Percentiles rank a stretch among this genome's conserved stretches.
Evolutionary conservation across 2,797 vertebrate genomes (phyloP).

Genomic region (Sitta carolinensis): DNA sequence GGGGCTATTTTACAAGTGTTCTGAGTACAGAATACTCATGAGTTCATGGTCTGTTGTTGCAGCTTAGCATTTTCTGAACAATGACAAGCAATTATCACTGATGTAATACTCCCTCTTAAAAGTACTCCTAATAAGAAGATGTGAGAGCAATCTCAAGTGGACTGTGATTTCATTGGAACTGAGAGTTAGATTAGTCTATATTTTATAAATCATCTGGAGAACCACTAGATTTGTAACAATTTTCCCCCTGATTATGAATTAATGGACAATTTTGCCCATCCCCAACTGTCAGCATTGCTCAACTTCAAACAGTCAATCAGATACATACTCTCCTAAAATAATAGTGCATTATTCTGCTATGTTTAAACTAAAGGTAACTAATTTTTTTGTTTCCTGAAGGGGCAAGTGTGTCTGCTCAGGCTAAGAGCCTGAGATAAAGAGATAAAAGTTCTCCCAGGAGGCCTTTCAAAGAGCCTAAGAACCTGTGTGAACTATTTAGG

Average conservation of each 20-base stretch:
- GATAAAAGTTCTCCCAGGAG: neutral
- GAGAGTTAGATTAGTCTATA: neutral
- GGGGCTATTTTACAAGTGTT: neutral
- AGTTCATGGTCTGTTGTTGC: neutral
- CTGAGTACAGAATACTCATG: neutral
- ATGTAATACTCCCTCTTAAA: neutral
- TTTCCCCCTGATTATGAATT: neutral
- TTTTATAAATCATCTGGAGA: slow-evolving; percentile 3
- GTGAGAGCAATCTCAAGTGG: neutral
- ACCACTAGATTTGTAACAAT: neutral
- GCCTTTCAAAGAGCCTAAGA: neutral
- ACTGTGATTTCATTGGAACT: neutral
- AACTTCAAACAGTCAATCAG: neutral
- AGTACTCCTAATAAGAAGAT: neutral
- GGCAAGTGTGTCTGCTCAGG: neutral
- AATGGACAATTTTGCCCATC: neutral
- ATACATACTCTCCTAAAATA: neutral
- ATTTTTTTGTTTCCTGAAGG: neutral
- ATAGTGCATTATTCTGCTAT: neutral
- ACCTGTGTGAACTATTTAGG: neutral
- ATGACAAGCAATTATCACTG: neutral
- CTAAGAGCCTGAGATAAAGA: neutral
- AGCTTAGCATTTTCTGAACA: neutral
- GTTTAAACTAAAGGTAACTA: neutral
- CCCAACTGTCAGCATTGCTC: neutral